A percentile compares a stretch with the other conserved stretches of the same genome.
Conservation (phyloP, 2,797 vertebrate species). For the Rhynchotus rufescens region DNA sequence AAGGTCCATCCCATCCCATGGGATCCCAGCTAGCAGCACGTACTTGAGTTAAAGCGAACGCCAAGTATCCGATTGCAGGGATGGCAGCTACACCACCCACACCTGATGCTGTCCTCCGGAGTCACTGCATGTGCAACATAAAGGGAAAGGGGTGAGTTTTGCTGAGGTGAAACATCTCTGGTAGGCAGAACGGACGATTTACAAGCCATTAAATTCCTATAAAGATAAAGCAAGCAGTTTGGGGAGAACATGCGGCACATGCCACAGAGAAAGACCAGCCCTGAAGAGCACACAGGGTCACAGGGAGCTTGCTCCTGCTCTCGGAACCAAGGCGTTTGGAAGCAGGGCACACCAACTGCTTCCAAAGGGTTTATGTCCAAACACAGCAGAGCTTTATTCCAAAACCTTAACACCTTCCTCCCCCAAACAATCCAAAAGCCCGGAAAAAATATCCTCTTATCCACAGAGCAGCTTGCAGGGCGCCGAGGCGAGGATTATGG, state of each 20-base stretch:
- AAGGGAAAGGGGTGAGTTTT: not conserved
- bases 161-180: not conserved
- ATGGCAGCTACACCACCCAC: not conserved
- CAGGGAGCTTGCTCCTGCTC: not conserved
- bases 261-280: not conserved
- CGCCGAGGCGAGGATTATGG: not conserved
- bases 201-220: not conserved
- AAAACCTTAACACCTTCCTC: not conserved
- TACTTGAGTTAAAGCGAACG: rapidly evolving
- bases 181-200: not conserved
- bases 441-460: not conserved
- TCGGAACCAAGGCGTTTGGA: rapidly evolving
- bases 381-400: not conserved
- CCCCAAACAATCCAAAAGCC: not conserved
- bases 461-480: not conserved
- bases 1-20: not conserved
- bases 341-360: not conserved
- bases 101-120: not conserved
- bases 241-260: not conserved
- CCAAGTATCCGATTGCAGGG: not conserved
- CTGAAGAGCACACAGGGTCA: not conserved
- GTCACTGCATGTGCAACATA: not conserved
- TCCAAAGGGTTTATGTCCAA: not conserved
- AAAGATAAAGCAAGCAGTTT: not conserved
- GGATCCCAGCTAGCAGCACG: not conserved